Percentiles rank a stretch among this genome's conserved stretches.
phyloP scores from a whole-genome alignment of 1,140 invertebrate genomes.

The Olivierus martensii region DNA sequence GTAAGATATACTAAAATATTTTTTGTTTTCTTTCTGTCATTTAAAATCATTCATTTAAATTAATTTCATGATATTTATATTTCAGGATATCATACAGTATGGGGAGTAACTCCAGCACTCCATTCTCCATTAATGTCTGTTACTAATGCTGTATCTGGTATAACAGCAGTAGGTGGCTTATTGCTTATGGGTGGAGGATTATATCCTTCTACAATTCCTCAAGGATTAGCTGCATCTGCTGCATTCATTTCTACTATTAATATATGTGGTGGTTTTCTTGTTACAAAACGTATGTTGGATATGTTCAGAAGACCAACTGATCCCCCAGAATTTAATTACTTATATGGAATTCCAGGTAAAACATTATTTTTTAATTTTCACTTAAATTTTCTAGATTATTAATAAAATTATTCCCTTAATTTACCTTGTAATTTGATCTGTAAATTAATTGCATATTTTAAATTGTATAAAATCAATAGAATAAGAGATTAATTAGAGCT shows the following conservation, averaged over 20 bases:
- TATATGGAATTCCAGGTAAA: constrained; percentile 58
- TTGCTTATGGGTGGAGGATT: constrained; percentile 65
- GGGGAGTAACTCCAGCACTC: constrained; percentile 78
- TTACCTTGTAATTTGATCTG: too few species aligned
- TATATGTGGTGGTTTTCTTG: constrained; percentile 79
- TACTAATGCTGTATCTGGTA: constrained; percentile 82
- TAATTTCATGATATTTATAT: background rate
- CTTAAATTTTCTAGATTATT: too few species aligned
- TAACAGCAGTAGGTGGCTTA: constrained; percentile 76
- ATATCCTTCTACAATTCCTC: constrained; percentile 49
- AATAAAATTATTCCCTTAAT: too few species aligned
- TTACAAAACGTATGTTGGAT: constrained; percentile 81
- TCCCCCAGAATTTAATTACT: constrained; percentile 68
- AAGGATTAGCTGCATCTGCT: constrained; percentile 57
- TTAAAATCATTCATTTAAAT: background rate
- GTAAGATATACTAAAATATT: background rate
- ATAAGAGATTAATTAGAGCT: too few species aligned
- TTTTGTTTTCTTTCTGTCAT: background rate
- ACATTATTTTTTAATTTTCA: too few species aligned
- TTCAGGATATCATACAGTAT: constrained; percentile 69
- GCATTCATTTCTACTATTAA: constrained; percentile 82
- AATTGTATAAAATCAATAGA: too few species aligned
- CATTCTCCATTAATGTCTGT: constrained; percentile 88
- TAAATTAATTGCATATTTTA: too few species aligned
- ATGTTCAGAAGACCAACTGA: constrained; percentile 76